Evolutionary conservation across 2,888 invertebrate genomes (phyloP).

Genomic region (Ptychoptera albimana): DNA sequence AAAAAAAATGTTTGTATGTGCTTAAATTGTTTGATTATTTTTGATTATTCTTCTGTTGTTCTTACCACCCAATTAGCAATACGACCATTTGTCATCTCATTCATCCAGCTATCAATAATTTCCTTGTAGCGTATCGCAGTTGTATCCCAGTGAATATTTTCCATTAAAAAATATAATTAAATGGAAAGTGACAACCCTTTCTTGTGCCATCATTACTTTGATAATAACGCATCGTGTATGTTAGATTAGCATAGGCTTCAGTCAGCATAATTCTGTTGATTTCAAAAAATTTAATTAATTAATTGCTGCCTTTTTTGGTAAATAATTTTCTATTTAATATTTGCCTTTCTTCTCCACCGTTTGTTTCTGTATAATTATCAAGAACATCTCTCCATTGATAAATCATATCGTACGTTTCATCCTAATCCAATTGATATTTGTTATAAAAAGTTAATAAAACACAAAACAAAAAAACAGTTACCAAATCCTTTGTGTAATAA

Average conservation of each 20-base stretch:
- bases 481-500: constrained; percentile 36
- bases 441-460: no score
- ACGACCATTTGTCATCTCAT: constrained; percentile 41
- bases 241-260: constrained; percentile 49
- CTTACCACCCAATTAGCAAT: constrained; percentile 61
- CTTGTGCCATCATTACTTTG: constrained; percentile 23
- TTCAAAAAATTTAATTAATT: no score
- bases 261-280: constrained; percentile 52
- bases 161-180: constrained; percentile 61
- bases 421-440: neutral
- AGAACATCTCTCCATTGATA: constrained; percentile 29
- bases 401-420: constrained; percentile 29
- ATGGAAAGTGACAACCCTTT: constrained; percentile 53
- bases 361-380: constrained; percentile 42
- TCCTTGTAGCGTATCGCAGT: constrained; percentile 43
- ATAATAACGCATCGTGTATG: constrained; percentile 48
- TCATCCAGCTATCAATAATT: constrained; percentile 45
- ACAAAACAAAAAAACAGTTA: no score
- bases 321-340: no score
- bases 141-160: constrained; percentile 38
- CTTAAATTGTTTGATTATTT: no score
- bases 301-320: no score
- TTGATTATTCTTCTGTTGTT: constrained; percentile 5
- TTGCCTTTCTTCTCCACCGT: constrained; percentile 24
- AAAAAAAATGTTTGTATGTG: no score